Evolutionary conservation across 2,797 vertebrate genomes (phyloP), one percentile per base, ranked within the genome.

Genomic region (Galago senegalensis): DNA sequence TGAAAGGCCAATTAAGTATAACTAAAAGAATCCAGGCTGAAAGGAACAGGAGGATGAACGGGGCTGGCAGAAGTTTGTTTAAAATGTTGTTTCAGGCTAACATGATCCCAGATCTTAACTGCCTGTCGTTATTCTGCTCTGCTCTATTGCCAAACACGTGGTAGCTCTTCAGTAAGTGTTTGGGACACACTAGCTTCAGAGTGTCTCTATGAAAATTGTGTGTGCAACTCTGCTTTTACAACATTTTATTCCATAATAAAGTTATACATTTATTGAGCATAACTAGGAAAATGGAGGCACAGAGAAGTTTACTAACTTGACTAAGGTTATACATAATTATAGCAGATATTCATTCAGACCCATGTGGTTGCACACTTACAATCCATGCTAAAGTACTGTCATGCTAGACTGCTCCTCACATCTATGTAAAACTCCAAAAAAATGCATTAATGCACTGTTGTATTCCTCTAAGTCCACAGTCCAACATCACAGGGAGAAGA

Each of bases 171-270:
- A 31, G 31, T n/a, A 6, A 80, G 31, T 43, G 34, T 43, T 75
- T 37, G 0, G 10, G 43, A 87, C 10, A 53, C 53, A 58, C n/a
- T 18, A 67, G 14, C 23, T 88, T 77, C 14, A 7, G 11, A n/a
- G 31, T 72, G 18, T 69, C 58, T 94, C 40, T 65, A 49, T 25
- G 46, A 88, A 53, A 84, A 93, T 72, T 46, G 73, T 60, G 40
- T 29, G 20, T 83, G 29, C 29, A 89, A 49, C 58, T 49, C 61
- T 56, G 75, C 40, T 86, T 89, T 94, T 23, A 80, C 40, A 20
- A 61, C 43, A 87, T 65, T 60, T 94, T 89, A 73, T 93, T 95
- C 63, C 16, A 49, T 46, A 37, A 65, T 67, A 89, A 75, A 46
- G 65, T 67, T 86, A 75, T 20, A 21, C 13, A 91, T 88, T 94